A percentile compares a stretch with the other conserved stretches of the same genome.
phyloP scores from a whole-genome alignment of 2,888 invertebrate genomes.

The Chymomyza caudatula region DNA sequence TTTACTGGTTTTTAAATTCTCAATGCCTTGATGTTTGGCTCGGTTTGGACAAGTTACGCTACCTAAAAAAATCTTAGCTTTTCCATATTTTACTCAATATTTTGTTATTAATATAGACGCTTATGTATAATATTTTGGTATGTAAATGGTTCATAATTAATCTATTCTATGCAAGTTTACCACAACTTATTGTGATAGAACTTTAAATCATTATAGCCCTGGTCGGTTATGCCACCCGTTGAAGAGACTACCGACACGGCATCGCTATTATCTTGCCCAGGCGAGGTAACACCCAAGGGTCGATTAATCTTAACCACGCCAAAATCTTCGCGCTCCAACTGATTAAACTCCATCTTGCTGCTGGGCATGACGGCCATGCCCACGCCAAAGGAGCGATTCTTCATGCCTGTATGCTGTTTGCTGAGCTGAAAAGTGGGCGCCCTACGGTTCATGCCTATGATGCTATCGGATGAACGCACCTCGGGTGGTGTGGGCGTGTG shows the following conservation, averaged over 20 bases:
- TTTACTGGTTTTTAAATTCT: not conserved
- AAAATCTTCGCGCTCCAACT: constrained; percentile 74
- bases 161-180: constrained; percentile 78
- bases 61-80: not conserved
- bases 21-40: not conserved
- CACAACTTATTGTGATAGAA: constrained; percentile 88
- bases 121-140: not conserved
- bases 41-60: not conserved
- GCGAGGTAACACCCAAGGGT: constrained; percentile 65
- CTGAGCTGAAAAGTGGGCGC: constrained; percentile 72
- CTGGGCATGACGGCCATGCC: constrained; percentile 77
- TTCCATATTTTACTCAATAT: not conserved
- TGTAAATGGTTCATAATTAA: not conserved
- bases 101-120: not conserved
- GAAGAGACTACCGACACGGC: constrained; percentile 74
- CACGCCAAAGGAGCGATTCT: constrained; percentile 77
- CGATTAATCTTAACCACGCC: constrained; percentile 76
- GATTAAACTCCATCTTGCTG: constrained; percentile 78
- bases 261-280: constrained; percentile 71
- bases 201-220: constrained; percentile 86
- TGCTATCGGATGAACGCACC: constrained; percentile 55
- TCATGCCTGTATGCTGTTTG: constrained; percentile 78
- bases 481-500: constrained; percentile 45
- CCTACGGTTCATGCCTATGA: constrained; percentile 60
- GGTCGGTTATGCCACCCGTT: constrained; percentile 80